These are phyloP conservation scores for Hormaphis cornu DNA, from an alignment of 1,140 invertebrate genomes.

Conservation along the genomic window DNA sequence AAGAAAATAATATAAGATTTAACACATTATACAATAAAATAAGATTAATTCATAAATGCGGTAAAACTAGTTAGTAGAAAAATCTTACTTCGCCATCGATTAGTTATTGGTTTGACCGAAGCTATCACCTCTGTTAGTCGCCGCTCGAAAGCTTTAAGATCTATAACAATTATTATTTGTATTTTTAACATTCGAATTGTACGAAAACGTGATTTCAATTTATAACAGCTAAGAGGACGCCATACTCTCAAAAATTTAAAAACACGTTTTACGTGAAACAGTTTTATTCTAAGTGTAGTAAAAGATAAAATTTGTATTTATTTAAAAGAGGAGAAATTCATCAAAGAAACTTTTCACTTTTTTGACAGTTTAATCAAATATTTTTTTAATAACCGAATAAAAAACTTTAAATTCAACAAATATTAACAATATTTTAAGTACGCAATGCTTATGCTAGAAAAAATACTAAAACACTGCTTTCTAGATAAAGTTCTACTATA, in stretches of 20 bases:
- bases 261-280: background rate
- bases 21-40: background rate
- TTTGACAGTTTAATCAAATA: too few relatives aligned
- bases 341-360: too few relatives aligned
- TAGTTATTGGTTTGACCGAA: slow-evolving; percentile 80
- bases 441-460: too few relatives aligned
- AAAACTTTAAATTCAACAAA: too few relatives aligned
- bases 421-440: too few relatives aligned
- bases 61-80: background rate
- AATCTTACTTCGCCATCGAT: slow-evolving; percentile 80
- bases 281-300: background rate
- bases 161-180: slow-evolving; percentile 49
- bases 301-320: background rate
- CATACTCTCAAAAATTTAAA: background rate
- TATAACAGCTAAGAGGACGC: background rate
- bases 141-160: slow-evolving; percentile 93
- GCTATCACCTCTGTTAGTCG: slow-evolving; percentile 92
- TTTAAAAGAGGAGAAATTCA: too few relatives aligned
- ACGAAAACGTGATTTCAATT: background rate
- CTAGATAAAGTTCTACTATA: too few relatives aligned
- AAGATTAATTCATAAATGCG: background rate
- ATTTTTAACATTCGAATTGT: background rate
- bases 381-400: too few relatives aligned
- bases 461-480: too few relatives aligned
- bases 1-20: slow-evolving; percentile 19